phyloP scores from a whole-genome alignment of 2,113 vertebrate genomes.

The Motacilla alba region DNA sequence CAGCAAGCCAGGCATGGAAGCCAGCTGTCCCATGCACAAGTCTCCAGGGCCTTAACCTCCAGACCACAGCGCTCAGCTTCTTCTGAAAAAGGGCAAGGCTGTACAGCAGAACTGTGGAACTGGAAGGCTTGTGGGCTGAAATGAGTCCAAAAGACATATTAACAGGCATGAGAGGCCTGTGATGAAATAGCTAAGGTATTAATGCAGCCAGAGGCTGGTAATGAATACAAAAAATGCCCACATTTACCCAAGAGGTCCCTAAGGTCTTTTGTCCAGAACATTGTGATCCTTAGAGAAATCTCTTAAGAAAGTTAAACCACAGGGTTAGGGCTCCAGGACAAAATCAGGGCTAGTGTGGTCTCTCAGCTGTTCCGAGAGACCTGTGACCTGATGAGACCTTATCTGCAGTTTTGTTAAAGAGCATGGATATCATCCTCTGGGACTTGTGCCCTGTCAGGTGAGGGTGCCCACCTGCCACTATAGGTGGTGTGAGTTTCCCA shows the following conservation, averaged over 20 bases:
- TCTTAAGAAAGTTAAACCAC: conserved; percentile 38
- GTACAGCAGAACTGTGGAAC: conserved; percentile 2
- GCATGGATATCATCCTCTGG: neutral
- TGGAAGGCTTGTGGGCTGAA: conserved; percentile 16
- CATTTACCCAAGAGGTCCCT: conserved; percentile 61
- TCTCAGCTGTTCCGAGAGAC: neutral
- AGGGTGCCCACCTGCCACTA: neutral
- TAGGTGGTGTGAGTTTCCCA: neutral
- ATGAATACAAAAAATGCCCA: conserved; percentile 60
- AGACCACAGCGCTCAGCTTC: neutral
- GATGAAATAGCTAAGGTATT: conserved; percentile 52
- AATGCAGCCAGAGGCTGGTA: conserved; percentile 41
- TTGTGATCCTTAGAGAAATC: conserved; percentile 51
- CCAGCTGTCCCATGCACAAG: neutral
- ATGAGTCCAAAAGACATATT: conserved; percentile 56
- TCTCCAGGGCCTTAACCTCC: conserved; percentile 37
- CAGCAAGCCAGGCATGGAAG: neutral
- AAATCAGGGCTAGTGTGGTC: neutral
- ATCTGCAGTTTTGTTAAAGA: neutral
- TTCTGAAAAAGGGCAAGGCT: conserved; percentile 52
- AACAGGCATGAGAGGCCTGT: conserved; percentile 39
- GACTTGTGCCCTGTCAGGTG: neutral
- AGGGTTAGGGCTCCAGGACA: neutral
- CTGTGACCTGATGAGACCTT: neutral
- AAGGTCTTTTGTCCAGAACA: conserved; percentile 63